These are phyloP conservation scores for Buathra laborator DNA, from an alignment of 2,888 invertebrate genomes.

Conservation along the genomic window DNA sequence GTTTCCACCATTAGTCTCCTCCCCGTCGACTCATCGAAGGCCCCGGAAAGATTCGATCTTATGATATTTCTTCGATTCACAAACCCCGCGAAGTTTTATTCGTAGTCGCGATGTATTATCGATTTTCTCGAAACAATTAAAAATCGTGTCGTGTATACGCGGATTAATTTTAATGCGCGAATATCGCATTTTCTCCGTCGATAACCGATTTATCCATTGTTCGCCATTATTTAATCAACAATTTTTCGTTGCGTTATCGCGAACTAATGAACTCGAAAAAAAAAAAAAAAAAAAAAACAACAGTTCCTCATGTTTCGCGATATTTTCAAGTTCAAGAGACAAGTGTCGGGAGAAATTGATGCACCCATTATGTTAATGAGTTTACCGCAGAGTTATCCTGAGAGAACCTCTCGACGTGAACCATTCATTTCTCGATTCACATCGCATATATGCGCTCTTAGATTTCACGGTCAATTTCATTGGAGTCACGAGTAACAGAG, in stretches of 20 bases:
- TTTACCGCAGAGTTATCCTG: constrained; percentile 22
- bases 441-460: constrained; percentile 38
- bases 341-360: constrained; percentile 48
- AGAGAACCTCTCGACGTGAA: constrained; percentile 17
- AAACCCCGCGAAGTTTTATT: background rate
- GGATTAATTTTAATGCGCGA: no score
- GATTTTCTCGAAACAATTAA: background rate
- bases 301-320: background rate
- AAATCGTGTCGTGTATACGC: no score
- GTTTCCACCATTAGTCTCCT: constrained; percentile 49
- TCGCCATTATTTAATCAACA: constrained; percentile 23
- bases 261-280: background rate
- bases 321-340: constrained; percentile 28
- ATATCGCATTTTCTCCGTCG: no score
- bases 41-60: constrained; percentile 52
- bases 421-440: constrained; percentile 44
- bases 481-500: background rate
- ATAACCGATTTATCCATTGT: no score
- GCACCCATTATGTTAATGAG: constrained; percentile 52
- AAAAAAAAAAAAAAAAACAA: background rate
- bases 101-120: background rate
- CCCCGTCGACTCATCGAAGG: constrained; percentile 44
- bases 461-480: constrained; percentile 51
- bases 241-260: constrained; percentile 47
- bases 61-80: constrained; percentile 33